Conservation (phyloP, 2,113 vertebrate genomes). For the Charadrius vociferus region DNA sequence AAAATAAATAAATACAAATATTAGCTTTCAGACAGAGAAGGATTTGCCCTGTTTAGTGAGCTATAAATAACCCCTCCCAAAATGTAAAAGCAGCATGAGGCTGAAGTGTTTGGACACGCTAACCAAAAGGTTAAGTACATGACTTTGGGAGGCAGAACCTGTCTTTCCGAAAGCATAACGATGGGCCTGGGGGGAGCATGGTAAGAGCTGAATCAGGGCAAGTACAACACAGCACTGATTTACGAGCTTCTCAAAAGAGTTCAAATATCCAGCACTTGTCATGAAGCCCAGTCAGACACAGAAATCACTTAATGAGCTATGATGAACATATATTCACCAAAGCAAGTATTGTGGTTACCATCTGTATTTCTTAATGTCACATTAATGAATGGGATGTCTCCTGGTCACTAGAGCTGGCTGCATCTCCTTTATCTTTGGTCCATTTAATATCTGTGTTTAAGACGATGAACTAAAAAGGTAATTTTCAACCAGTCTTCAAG, state of each 20-base stretch:
- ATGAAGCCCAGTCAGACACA: slow-evolving; percentile 20
- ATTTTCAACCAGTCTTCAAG: slow-evolving; percentile 31
- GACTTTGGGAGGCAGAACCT: background rate
- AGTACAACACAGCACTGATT: background rate
- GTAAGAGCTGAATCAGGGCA: background rate
- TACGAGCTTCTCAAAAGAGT: background rate
- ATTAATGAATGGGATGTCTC: background rate
- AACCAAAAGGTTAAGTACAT: background rate
- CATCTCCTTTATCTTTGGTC: background rate
- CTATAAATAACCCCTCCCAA: background rate
- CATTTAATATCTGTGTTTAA: slow-evolving; percentile 13
- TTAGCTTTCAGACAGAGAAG: background rate
- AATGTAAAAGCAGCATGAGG: background rate
- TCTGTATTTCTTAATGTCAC: slow-evolving; percentile 9
- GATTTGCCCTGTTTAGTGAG: background rate
- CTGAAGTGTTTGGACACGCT: background rate
- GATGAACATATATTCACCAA: slow-evolving; percentile 18
- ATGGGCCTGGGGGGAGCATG: background rate
- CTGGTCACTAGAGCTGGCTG: background rate
- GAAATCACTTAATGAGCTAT: background rate
- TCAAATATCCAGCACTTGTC: background rate
- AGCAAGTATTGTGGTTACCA: background rate
- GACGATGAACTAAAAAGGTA: background rate
- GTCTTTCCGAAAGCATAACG: background rate
- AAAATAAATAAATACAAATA: slow-evolving; percentile 2